These are phyloP conservation scores for Lamellibrachia satsuma DNA, from an alignment of 2,888 invertebrate genomes.

Conservation along the genomic window DNA sequence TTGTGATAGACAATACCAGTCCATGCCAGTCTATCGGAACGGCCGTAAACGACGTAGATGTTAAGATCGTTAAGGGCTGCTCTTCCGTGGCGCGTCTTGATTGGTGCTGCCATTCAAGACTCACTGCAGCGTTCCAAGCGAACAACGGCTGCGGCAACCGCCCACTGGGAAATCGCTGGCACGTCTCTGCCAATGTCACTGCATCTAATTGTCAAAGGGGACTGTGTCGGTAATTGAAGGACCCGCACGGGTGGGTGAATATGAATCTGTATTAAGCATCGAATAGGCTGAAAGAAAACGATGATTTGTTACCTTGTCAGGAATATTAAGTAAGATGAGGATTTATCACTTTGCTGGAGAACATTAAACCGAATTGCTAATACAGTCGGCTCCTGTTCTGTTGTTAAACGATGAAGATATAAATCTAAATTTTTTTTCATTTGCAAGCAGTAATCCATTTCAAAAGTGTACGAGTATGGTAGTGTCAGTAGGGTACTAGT, in stretches of 20 bases:
- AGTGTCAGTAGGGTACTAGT: background rate
- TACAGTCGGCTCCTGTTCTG: background rate
- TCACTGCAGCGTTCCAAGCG: background rate
- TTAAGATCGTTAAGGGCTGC: slow-evolving; percentile 1
- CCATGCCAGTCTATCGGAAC: background rate
- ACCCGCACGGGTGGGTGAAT: background rate
- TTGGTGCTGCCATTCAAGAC: slow-evolving; percentile 9
- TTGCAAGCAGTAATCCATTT: background rate
- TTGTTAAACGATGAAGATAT: too few relatives aligned
- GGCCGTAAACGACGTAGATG: slow-evolving; percentile 7
- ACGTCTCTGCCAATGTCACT: background rate
- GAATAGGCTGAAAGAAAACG: background rate
- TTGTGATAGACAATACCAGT: background rate
- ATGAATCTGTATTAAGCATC: background rate
- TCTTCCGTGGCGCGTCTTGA: background rate
- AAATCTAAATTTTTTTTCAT: background rate
- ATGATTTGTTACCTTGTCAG: background rate
- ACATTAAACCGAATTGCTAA: background rate
- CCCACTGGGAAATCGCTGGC: slow-evolving; percentile 3
- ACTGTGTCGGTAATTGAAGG: background rate
- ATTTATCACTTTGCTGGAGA: background rate
- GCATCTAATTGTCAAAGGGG: background rate
- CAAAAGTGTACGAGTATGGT: background rate
- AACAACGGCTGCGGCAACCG: background rate
- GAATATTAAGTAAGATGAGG: background rate